Evolutionary conservation across 2,797 vertebrate species (phyloP).

Genomic region (Syngnathus rostellatus): DNA sequence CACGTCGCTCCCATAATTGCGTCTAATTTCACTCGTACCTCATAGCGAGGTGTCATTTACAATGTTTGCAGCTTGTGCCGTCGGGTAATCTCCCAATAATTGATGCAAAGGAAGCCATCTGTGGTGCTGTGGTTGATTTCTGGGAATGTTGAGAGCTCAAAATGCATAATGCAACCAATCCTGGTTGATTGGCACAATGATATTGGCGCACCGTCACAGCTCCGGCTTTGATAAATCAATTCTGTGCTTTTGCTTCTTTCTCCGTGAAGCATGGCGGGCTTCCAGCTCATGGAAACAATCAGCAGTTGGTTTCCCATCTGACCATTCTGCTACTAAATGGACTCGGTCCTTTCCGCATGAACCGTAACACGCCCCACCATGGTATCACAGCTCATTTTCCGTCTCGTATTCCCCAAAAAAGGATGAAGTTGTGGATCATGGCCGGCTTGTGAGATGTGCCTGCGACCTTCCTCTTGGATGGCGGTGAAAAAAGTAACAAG

Average conservation of each 20-base stretch:
- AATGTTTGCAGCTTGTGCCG: slow-evolving; percentile 17
- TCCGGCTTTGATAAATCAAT: slow-evolving; percentile 27
- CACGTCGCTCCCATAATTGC: slow-evolving; percentile 13
- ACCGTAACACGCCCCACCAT: slow-evolving; percentile 19
- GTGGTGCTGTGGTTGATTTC: slow-evolving; percentile 17
- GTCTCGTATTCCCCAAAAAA: slow-evolving; percentile 19
- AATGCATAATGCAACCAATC: slow-evolving; percentile 25
- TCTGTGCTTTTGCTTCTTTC: background rate
- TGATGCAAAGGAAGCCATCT: slow-evolving; percentile 37
- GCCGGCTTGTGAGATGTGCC: background rate
- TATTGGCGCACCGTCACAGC: slow-evolving; percentile 15
- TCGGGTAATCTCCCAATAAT: slow-evolving; percentile 24
- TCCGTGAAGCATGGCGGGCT: background rate
- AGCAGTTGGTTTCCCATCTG: slow-evolving; percentile 26
- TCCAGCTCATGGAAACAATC: slow-evolving; percentile 19
- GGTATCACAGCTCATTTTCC: slow-evolving; percentile 29
- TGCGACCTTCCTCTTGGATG: background rate
- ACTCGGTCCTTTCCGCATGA: slow-evolving; percentile 19
- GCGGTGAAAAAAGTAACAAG: background rate
- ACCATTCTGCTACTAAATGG: slow-evolving; percentile 32
- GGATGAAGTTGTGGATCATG: background rate
- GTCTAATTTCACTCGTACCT: slow-evolving; percentile 17
- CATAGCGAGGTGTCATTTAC: slow-evolving; percentile 13
- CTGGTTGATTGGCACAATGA: slow-evolving; percentile 25
- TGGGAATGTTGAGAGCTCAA: slow-evolving; percentile 13